These are phyloP conservation scores for Steinernema khuongi DNA, from an alignment of 1,140 invertebrate species.

Conservation along the genomic window DNA sequence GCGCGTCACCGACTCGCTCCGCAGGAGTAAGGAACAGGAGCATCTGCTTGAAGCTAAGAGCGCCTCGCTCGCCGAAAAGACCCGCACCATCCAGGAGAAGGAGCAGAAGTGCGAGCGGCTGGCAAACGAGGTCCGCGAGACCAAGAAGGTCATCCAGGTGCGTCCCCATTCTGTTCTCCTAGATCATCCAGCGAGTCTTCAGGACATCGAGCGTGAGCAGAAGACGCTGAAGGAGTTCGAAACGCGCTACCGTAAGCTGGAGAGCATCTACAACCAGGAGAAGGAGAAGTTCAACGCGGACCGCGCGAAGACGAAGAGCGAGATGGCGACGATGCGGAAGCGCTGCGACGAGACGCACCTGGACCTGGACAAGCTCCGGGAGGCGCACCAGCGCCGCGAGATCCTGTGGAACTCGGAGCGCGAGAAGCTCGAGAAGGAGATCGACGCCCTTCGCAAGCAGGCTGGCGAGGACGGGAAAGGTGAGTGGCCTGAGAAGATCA, in stretches of 20 bases:
- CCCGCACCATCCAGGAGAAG: slow-evolving; percentile 30
- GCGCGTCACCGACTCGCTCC: slow-evolving; percentile 24
- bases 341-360: slow-evolving; percentile 44
- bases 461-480: neutral
- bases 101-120: slow-evolving; percentile 33
- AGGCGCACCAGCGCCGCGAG: slow-evolving; percentile 26
- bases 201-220: slow-evolving; percentile 41
- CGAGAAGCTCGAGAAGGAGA: slow-evolving; percentile 30
- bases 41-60: slow-evolving; percentile 32
- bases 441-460: slow-evolving; percentile 22
- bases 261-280: slow-evolving; percentile 53
- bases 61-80: slow-evolving; percentile 35
- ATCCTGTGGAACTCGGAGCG: slow-evolving; percentile 32
- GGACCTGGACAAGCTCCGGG: slow-evolving; percentile 28
- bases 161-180: neutral
- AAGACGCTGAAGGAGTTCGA: slow-evolving; percentile 46
- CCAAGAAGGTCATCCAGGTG: slow-evolving; percentile 31
- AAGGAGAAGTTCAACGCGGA: slow-evolving; percentile 53
- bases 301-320: slow-evolving; percentile 44
- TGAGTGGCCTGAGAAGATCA: slow-evolving; percentile 26
- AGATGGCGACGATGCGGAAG: slow-evolving; percentile 50
- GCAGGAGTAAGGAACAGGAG: slow-evolving; percentile 32
- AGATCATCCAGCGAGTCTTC: slow-evolving; percentile 16
- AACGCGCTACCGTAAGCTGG: slow-evolving; percentile 53
- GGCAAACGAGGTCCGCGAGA: slow-evolving; percentile 39